A percentile compares a stretch with the other conserved stretches of the same genome.
Evolutionary conservation across 1,140 invertebrate genomes (phyloP).

Genomic region (Diorhabda carinulata): DNA sequence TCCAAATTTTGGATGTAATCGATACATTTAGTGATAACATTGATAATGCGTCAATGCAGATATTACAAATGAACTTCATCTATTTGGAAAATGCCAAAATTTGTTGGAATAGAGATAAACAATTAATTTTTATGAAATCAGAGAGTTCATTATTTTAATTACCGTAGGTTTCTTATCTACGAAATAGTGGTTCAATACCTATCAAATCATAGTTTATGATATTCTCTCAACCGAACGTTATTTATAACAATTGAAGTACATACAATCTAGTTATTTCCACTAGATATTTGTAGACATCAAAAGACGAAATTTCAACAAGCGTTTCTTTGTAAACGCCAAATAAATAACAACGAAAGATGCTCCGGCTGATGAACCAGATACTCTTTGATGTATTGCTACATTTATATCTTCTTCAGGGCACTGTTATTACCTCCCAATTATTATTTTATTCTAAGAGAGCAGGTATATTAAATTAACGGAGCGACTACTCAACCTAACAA

Average conservation of each 20-base stretch:
- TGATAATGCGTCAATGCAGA: too few species aligned
- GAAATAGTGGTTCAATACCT: too few species aligned
- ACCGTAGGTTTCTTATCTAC: too few species aligned
- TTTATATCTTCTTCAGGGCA: constrained; percentile 9
- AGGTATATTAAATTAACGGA: not conserved
- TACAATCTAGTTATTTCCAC: not conserved
- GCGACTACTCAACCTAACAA: not conserved
- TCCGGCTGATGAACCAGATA: constrained; percentile 7
- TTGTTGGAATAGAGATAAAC: too few species aligned
- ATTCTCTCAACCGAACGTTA: too few species aligned
- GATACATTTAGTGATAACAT: too few species aligned
- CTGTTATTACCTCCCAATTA: constrained; percentile 12
- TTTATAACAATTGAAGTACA: not conserved
- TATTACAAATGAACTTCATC: too few species aligned
- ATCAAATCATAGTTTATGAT: too few species aligned
- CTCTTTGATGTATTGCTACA: constrained; percentile 19
- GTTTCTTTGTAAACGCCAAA: not conserved
- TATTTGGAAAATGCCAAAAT: too few species aligned
- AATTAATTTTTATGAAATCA: too few species aligned
- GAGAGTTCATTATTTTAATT: too few species aligned
- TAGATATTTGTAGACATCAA: not conserved
- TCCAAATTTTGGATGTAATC: too few species aligned
- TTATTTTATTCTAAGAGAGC: constrained; percentile 8
- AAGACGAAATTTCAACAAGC: not conserved
- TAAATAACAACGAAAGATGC: not conserved